These are phyloP conservation scores for Rhopilema esculentum DNA, from an alignment of 30 jellyfish, hydroid and myxozoan genomes.

Conservation along the genomic window DNA sequence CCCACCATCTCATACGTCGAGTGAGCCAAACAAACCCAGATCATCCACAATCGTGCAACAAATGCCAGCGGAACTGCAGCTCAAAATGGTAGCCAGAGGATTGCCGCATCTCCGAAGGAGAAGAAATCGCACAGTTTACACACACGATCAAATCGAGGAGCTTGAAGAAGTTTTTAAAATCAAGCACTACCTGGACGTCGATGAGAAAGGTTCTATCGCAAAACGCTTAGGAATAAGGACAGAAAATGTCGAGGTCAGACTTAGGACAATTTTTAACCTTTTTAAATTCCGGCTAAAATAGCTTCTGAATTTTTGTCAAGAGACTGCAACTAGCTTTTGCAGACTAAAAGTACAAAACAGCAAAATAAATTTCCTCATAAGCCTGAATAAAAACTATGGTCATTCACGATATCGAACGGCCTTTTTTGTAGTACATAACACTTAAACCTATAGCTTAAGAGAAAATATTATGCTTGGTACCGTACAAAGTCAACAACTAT, in stretches of 20 bases:
- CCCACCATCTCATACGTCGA: conserved; percentile 19
- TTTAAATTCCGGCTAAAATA: background rate
- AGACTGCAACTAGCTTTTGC: too few relatives aligned
- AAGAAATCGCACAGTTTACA: conserved; percentile 79
- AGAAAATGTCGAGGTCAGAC: conserved; percentile 74
- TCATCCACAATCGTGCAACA: conserved; percentile 9
- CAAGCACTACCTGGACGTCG: conserved; percentile 70
- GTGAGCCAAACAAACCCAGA: conserved; percentile 53
- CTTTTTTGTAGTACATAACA: too few relatives aligned
- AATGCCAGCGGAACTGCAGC: conserved; percentile 66
- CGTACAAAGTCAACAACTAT: too few relatives aligned
- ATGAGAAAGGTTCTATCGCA: conserved; percentile 72
- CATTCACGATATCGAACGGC: too few relatives aligned
- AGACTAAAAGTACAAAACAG: too few relatives aligned
- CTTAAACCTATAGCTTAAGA: too few relatives aligned
- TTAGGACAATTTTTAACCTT: background rate
- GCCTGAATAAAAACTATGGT: too few relatives aligned
- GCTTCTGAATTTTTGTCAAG: background rate
- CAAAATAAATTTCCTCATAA: too few relatives aligned
- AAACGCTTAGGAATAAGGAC: conserved; percentile 61
- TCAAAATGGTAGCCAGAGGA: conserved; percentile 63
- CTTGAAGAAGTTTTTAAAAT: conserved; percentile 79
- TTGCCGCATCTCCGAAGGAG: conserved; percentile 70
- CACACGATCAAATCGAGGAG: conserved; percentile 78
- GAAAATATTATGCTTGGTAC: too few relatives aligned